These are phyloP conservation scores for Mellivora capensis DNA, from an alignment of 2,113 vertebrate species.

Conservation along the genomic window DNA sequence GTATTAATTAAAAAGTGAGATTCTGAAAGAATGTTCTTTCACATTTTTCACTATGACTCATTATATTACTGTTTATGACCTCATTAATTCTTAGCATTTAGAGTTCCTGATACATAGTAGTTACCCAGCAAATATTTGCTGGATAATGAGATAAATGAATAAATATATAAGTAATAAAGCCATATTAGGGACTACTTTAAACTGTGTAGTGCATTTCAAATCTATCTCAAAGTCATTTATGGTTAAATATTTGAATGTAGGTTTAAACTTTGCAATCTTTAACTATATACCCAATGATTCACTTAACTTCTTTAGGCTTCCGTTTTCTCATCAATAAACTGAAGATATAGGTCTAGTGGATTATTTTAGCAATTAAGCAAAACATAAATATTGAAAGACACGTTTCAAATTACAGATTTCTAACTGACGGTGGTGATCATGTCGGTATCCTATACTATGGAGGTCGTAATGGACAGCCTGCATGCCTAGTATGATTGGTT, in stretches of 20 bases:
- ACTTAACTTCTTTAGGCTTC: neutral
- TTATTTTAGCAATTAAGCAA: neutral
- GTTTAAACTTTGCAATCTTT: neutral
- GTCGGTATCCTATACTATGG: neutral
- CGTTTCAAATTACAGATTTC: neutral
- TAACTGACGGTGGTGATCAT: neutral
- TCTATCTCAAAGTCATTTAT: neutral
- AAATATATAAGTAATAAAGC: neutral
- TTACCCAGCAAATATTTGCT: neutral
- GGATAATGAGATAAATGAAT: neutral
- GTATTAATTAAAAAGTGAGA: neutral
- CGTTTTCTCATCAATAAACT: neutral
- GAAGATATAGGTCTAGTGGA: neutral
- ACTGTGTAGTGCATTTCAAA: neutral
- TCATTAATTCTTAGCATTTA: neutral
- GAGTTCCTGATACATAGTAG: neutral
- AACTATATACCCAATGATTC: neutral
- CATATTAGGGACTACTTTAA: neutral
- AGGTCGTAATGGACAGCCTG: neutral
- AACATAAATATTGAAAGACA: neutral
- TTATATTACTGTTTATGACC: neutral
- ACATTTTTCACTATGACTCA: neutral
- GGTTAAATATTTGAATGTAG: neutral
- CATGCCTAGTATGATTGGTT: fast-evolving
- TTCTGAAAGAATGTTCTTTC: neutral